A percentile compares a stretch with the other conserved stretches of the same genome.
Evolutionary conservation across 1,140 invertebrate genomes (phyloP).

Genomic region (Neodiprion lecontei): DNA sequence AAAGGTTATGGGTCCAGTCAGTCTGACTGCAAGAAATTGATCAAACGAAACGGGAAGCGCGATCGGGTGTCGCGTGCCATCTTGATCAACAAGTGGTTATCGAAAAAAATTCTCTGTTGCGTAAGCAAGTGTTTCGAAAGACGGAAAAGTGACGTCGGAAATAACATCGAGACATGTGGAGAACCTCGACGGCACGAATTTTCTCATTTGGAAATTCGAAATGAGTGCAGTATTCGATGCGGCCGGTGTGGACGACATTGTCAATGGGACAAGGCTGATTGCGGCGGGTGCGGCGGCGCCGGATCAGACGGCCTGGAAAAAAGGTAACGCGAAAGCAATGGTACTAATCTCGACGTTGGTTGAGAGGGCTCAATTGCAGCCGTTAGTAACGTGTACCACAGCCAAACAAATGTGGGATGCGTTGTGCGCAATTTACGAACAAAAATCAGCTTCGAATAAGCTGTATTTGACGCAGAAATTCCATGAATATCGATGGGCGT

Average conservation of each 20-base stretch:
- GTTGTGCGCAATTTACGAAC: conserved; percentile 7
- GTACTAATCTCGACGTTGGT: background rate
- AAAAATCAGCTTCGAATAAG: conserved; percentile 19
- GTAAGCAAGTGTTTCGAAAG: background rate
- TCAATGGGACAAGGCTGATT: conserved; percentile 14
- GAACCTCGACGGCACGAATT: conserved; percentile 25
- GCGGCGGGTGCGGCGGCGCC: background rate
- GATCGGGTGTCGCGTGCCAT: background rate
- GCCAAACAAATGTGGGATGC: conserved; percentile 24
- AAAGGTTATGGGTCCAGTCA: conserved; percentile 27
- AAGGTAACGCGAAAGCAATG: conserved; percentile 22
- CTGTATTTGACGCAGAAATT: conserved; percentile 18
- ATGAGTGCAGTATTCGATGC: conserved; percentile 11
- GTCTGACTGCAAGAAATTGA: background rate
- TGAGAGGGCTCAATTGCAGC: conserved; percentile 16
- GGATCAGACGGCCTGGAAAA: conserved; percentile 13
- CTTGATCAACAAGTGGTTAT: no score
- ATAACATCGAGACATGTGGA: conserved; percentile 12
- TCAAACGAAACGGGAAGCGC: background rate
- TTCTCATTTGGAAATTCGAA: conserved; percentile 4
- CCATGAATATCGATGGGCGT: background rate
- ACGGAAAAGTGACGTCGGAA: conserved; percentile 18
- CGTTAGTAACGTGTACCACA: conserved; percentile 6
- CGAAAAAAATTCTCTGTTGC: no score
- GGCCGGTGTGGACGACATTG: conserved; percentile 15